Evolutionary conservation across 2,797 vertebrate species (phyloP).

Genomic region (Cyclopterus lumpus): DNA sequence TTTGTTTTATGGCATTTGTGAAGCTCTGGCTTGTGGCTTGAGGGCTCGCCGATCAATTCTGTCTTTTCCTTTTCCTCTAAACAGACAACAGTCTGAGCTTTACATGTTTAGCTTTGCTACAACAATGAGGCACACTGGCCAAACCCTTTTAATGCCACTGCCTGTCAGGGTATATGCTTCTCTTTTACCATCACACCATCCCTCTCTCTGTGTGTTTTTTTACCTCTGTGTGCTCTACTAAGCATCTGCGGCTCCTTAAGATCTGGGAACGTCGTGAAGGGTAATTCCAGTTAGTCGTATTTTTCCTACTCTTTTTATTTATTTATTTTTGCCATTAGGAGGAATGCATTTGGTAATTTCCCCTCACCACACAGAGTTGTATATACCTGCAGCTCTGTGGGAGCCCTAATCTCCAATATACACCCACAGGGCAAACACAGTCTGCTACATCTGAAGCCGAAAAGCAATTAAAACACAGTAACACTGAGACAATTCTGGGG

Average conservation of each 20-base stretch:
- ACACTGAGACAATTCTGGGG: constrained; percentile 20
- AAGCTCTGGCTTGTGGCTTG: constrained; percentile 35
- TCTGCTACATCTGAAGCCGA: constrained; percentile 36
- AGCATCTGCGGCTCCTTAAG: constrained; percentile 8
- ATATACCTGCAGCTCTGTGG: constrained; percentile 33
- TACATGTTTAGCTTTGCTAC: constrained; percentile 69
- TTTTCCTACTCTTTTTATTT: constrained; percentile 7
- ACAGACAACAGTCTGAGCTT: constrained; percentile 51
- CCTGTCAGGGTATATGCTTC: constrained; percentile 13
- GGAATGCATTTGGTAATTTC: constrained; percentile 30
- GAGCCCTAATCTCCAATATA: constrained; percentile 52
- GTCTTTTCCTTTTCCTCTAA: constrained; percentile 58
- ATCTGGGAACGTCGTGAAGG: constrained; percentile 15
- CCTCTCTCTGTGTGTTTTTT: constrained; percentile 10
- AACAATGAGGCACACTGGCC: constrained; percentile 30
- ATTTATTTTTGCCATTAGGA: constrained; percentile 13
- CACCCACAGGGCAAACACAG: constrained; percentile 58
- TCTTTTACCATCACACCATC: constrained; percentile 19
- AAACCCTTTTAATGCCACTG: constrained; percentile 40
- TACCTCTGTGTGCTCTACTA: constrained; percentile 3
- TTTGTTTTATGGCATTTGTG: constrained; percentile 53
- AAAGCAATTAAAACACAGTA: constrained; percentile 58
- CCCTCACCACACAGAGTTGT: constrained; percentile 16
- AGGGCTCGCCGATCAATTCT: constrained; percentile 59
- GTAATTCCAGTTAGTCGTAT: constrained; percentile 33